A percentile compares a stretch with the other conserved stretches of the same genome.
Evolutionary conservation across 2,888 invertebrate species (phyloP).

Genomic region (Thalpophila matura): DNA sequence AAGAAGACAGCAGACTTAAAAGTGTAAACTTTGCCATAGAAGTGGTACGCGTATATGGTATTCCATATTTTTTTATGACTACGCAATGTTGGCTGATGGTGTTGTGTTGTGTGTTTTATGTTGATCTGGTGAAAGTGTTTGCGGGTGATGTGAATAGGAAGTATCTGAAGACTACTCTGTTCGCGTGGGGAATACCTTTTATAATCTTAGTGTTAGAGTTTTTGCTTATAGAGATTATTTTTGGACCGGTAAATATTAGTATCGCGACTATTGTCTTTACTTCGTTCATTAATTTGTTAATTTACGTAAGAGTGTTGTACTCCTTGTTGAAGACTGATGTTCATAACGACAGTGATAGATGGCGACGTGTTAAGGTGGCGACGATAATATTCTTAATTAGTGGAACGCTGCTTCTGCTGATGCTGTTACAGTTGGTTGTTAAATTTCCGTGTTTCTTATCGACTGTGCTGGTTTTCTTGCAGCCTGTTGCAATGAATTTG

Average conservation of each 20-base stretch:
- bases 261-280: neutral
- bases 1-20: neutral
- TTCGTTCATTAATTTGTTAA: conserved; percentile 26
- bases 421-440: neutral
- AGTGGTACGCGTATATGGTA: neutral
- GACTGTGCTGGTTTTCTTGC: conserved; percentile 13
- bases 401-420: conserved; percentile 24
- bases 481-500: conserved; percentile 2
- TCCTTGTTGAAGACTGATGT: conserved; percentile 9
- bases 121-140: conserved; percentile 40
- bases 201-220: neutral
- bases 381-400: conserved; percentile 45
- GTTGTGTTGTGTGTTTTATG: conserved; percentile 45
- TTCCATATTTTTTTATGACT: conserved; percentile 35
- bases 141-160: conserved; percentile 2
- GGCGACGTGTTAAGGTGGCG: conserved; percentile 15
- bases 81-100: conserved; percentile 41
- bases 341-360: neutral
- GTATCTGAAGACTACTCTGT: conserved; percentile 32
- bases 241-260: too few relatives aligned
- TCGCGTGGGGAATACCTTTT: conserved; percentile 32
- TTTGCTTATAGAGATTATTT: neutral
- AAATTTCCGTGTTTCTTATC: conserved; percentile 1
- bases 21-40: neutral
- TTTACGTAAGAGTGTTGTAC: conserved; percentile 31